These are phyloP conservation scores for Quiscalus mexicanus DNA, from an alignment of 2,113 vertebrate species.

Conservation along the genomic window DNA sequence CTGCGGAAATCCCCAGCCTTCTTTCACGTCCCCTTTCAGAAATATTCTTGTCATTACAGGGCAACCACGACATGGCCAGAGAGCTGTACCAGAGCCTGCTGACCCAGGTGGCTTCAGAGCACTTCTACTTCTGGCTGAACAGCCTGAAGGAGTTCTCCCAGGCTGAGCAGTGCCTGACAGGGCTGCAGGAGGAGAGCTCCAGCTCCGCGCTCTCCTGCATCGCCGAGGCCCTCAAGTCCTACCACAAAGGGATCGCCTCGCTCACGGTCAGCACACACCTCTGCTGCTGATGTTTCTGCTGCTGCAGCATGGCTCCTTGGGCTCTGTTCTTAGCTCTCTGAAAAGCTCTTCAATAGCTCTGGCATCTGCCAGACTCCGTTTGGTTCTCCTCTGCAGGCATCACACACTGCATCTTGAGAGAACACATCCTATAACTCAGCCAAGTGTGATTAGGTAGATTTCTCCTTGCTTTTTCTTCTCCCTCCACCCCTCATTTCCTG, in stretches of 20 bases:
- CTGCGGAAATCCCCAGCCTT: not conserved
- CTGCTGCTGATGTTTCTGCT: not conserved
- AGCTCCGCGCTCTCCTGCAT: slow-evolving; percentile 90
- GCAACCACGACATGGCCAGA: slow-evolving; percentile 94
- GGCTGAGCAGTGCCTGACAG: slow-evolving; percentile 90
- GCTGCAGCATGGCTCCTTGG: not conserved
- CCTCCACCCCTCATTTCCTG: not conserved
- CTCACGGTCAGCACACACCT: slow-evolving; percentile 85
- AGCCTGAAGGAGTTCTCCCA: slow-evolving; percentile 97
- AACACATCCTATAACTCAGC: not conserved
- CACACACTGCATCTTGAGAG: not conserved
- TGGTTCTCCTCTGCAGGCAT: not conserved
- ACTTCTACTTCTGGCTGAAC: slow-evolving; percentile 99
- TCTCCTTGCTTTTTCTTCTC: not conserved
- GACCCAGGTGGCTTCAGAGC: slow-evolving; percentile 94
- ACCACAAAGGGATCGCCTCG: slow-evolving; percentile 96
- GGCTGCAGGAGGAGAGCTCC: slow-evolving; percentile 87
- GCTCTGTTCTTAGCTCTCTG: not conserved
- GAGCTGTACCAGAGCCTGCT: slow-evolving; percentile 95
- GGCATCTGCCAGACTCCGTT: not conserved
- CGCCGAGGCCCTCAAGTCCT: slow-evolving; percentile 90
- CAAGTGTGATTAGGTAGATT: not conserved
- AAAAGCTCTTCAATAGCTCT: not conserved
- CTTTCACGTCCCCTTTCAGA: not conserved
- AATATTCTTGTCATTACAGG: slow-evolving; percentile 70